Base-by-base conservation (phyloP, 2,888 invertebrate genomes). In the Parnassius mnemosyne region DNA sequence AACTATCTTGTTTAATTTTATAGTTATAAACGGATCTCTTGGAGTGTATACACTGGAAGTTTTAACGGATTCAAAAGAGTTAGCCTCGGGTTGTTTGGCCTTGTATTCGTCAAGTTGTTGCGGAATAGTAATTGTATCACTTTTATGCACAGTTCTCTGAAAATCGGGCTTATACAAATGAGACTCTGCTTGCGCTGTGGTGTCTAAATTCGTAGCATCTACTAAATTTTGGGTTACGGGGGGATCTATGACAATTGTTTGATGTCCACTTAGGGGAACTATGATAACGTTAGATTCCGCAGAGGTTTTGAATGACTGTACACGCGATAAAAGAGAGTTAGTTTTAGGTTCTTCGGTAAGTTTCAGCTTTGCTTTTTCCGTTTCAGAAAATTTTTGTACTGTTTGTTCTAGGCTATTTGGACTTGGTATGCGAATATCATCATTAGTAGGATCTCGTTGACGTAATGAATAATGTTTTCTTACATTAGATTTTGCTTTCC, bases 211-310 rank as follows among this genome's bases (percentile, higher is more conserved):
- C 12, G 62, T 49, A 43, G 62, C 69, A 58, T 76, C 74, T 57
- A 61, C 69, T 44, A 64, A 55, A 44, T 78, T 76, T 71, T 84
- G 83, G 46, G 74, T 76, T 43, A 89, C 68, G 12, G 91, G 91
- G 65, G 92, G 90, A 76, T 92, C 83, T 62, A 92, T 87, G 41
- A 92, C 86, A 69, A 92, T 88, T n/a, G 92, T 92, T 81, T 92
- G 92, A 73, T 92, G 92, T 54, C 92, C 92, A 69, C 92, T 92
- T 65, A 92, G 74, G 53, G 92, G 92, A 50, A 92, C 81, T 57
- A 92, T 84, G 61, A 87, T 81, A 65, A 92, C 87, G 69, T 85
- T 88, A n/a, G 89, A 87, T 66, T 89, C 86, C n/a, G 86, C 83
- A 3, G 86, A 83, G 65, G 89, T 89, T 73, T 91, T 91, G 64